Conservation (phyloP, 2,888 invertebrate genomes). For the Drosophila fungiperda region DNA sequence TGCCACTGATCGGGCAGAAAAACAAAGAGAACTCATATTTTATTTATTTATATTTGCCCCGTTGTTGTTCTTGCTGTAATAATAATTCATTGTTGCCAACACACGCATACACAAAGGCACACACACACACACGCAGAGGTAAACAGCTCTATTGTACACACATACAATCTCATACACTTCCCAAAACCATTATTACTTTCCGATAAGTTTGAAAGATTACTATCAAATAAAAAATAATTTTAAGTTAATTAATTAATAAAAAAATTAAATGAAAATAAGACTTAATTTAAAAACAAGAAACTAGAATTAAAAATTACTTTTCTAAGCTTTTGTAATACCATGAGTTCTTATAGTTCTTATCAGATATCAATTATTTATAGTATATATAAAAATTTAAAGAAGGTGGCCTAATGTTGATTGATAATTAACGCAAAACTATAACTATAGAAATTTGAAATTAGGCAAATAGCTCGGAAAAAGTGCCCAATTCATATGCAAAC, state of each 20-base stretch:
- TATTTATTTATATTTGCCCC: constrained; percentile 75
- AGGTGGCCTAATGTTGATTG: background rate
- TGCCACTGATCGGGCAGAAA: constrained; percentile 23
- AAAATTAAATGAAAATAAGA: background rate
- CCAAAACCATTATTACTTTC: background rate
- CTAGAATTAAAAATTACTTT: background rate
- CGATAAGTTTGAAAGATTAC: background rate
- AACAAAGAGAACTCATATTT: constrained; percentile 71
- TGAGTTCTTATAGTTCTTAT: background rate
- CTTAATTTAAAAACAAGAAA: background rate
- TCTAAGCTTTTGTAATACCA: background rate
- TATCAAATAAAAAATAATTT: background rate
- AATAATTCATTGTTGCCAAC: constrained; percentile 76
- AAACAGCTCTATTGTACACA: constrained; percentile 8
- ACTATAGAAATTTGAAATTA: background rate
- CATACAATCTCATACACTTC: constrained; percentile 19
- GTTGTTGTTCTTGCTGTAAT: constrained; percentile 65
- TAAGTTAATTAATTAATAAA: background rate
- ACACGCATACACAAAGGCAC: constrained; percentile 25
- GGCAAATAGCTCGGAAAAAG: background rate
- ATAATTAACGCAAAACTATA: background rate
- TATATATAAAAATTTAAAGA: background rate
- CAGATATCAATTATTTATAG: background rate
- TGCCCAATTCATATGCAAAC: background rate
- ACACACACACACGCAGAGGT: constrained; percentile 18